Percentiles rank a stretch among this genome's conserved stretches.
Conservation (phyloP, 2,797 vertebrate species). For the Clarias laeviceps region DNA sequence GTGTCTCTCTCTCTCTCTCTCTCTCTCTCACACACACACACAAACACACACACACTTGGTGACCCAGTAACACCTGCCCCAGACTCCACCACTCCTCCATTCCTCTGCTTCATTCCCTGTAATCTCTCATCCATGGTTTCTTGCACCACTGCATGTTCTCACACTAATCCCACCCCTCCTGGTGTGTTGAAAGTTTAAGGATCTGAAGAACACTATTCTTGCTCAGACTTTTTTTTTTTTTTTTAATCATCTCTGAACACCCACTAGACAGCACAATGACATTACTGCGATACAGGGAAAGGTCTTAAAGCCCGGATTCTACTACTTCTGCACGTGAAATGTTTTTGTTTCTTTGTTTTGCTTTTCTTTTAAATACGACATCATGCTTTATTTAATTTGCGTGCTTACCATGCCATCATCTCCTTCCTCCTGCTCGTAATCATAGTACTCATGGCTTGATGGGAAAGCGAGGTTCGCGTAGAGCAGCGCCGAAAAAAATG, state of each 20-base stretch:
- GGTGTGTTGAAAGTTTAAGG: not conserved
- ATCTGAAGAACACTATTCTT: not conserved
- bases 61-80: slow-evolving; percentile 62
- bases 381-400: not conserved
- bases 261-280: not conserved
- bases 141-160: slow-evolving; percentile 2
- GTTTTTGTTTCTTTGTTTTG: not conserved
- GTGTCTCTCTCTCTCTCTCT: no score
- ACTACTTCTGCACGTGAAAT: not conserved
- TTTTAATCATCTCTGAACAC: no score
- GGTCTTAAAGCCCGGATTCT: no score
- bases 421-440: slow-evolving; percentile 80
- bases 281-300: not conserved
- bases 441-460: slow-evolving; percentile 81
- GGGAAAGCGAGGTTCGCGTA: slow-evolving; percentile 80
- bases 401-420: slow-evolving; percentile 83
- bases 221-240: not conserved
- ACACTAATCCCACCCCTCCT: not conserved
- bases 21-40: slow-evolving; percentile 27
- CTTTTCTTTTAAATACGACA: not conserved
- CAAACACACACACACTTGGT: slow-evolving; percentile 38
- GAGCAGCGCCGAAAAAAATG: slow-evolving; percentile 69
- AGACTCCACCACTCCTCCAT: slow-evolving; percentile 37
- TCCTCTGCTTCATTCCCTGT: slow-evolving; percentile 46
- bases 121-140: slow-evolving; percentile 5